Evolutionary conservation across 2,888 invertebrate species (phyloP), one percentile per base, ranked within the genome.

Genomic region (Caenorhabditis angaria): DNA sequence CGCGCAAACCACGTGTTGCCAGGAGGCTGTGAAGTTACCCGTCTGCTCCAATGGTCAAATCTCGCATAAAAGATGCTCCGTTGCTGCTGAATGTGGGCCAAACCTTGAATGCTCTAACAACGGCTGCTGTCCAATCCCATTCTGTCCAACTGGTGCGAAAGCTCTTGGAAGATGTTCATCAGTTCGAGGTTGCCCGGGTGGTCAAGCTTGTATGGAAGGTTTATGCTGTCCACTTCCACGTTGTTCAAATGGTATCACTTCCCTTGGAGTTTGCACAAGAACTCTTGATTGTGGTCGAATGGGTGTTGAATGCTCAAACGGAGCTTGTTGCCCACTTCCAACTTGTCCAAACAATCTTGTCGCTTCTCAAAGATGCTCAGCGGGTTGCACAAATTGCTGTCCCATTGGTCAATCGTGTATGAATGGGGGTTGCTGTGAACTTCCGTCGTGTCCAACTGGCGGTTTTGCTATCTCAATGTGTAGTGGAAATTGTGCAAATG

Each of bases 21-120:
- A 78, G 59, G 80, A 81, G 35, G 63, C 76, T 2, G 60, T 74
- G 35, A 66, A 58, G n/a, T 50, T 70, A 18, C 70, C 59, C 47
- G 56, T 70, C 12, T 65, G 67, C 29, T 66, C 64, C 1, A 67
- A 72, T n/a, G 65, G 71, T 28, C 67, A 68, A 63, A 61, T 70
- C 20, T 67, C 70, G 22, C 71, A 68, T 22, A 68, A 65, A 56
- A 54, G 76, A 22, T 78, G 78, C 51, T 47, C 62, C 1, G 65
- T 65, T 0, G 59, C 67, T 28, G 65, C 68, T 61, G 80, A 83
- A 69, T 86, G 86, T 61, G 79, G 78, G 4, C 57, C 76, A 8
- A 85, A 83, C n/a, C 66, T 78, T 54, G 84, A 85, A 61, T 87
- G 87, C 63, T 80, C 81, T 5, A 85, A 84, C 59, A 85, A 85